Base-by-base conservation (phyloP, 2,888 invertebrate genomes). In the Cepaea hortensis region DNA sequence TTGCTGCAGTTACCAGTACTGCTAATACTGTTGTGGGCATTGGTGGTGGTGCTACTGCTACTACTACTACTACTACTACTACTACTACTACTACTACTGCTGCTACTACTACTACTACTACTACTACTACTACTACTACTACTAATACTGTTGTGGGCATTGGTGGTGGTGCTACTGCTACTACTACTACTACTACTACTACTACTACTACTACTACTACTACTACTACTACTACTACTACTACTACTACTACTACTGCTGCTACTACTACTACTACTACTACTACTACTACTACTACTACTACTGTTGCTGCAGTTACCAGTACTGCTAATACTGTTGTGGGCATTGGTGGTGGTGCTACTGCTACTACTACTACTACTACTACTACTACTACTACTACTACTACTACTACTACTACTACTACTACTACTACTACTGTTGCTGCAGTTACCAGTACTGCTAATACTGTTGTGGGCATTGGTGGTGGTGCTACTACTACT, bases 141-240 rank as follows among this genome's bases (percentile, higher is more conserved):
- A 68, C n/a, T 15, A 20, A 3, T 68, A 13, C n/a, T 55, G 61
- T 23, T 7, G 23, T 23, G 7, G 23, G 18, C 20, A 48, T 46
- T 68, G 23, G 46, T 68, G 23, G 68, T 35, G 23, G 46, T 68
- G 68, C 70, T 72, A 82, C 72, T 72, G 70, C 72, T 72, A 82
- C 72, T 11, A 72, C 23, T 72, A 72, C 72, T 72, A 72, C 72
- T 72, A 72, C 65, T 72, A 72, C 72, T 48, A 72, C 72, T 48
- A 72, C 50, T 72, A 82, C 72, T 72, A 72, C 65, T 72, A 82
- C 72, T 48, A 82, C 72, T 70, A 72, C 50, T 72, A 82, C 72
- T 72, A 72, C 72, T 72, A 82, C 72, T 48, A 72, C 65, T 48
- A 72, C 72, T 48, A 72, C 72, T 72, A 72, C 50, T 48, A 72